Conservation (phyloP, 2,113 vertebrate genomes). For the Centropus bengalensis region DNA sequence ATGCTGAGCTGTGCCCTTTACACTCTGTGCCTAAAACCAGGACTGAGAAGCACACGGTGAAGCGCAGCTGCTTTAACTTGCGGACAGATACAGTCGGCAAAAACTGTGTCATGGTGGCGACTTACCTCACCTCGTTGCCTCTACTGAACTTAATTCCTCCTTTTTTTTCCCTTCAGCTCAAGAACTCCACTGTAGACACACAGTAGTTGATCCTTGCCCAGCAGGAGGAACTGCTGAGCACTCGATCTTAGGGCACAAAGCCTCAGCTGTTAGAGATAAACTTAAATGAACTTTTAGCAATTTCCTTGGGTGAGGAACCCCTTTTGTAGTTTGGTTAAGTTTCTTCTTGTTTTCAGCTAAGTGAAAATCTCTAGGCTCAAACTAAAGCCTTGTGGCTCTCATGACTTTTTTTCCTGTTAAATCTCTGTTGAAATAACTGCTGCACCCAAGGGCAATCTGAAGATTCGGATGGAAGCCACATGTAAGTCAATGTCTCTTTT, state of each 20-base stretch:
- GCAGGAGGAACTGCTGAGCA: not conserved
- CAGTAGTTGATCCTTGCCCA: not conserved
- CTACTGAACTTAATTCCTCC: not conserved
- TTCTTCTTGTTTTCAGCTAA: not conserved
- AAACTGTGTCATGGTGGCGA: fast-evolving
- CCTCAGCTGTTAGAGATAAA: not conserved
- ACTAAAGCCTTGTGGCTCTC: not conserved
- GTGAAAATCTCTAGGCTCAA: not conserved
- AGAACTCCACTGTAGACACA: fast-evolving
- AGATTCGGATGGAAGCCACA: not conserved
- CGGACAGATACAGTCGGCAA: not conserved
- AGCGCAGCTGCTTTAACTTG: not conserved
- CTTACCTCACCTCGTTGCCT: not conserved
- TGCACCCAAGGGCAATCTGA: not conserved
- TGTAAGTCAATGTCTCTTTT: not conserved
- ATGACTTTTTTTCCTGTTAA: not conserved
- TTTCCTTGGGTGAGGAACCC: not conserved
- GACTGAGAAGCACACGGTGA: not conserved
- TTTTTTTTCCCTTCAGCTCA: not conserved
- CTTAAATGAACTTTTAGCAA: not conserved
- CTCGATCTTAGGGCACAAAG: not conserved
- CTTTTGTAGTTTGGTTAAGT: not conserved
- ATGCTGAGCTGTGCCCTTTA: not conserved
- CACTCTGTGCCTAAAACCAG: not conserved
- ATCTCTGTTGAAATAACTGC: not conserved